Percentiles rank a stretch among this genome's conserved stretches.
These are phyloP conservation scores for Syngnathus acus DNA, from an alignment of 2,797 vertebrate species.

Conservation along the genomic window DNA sequence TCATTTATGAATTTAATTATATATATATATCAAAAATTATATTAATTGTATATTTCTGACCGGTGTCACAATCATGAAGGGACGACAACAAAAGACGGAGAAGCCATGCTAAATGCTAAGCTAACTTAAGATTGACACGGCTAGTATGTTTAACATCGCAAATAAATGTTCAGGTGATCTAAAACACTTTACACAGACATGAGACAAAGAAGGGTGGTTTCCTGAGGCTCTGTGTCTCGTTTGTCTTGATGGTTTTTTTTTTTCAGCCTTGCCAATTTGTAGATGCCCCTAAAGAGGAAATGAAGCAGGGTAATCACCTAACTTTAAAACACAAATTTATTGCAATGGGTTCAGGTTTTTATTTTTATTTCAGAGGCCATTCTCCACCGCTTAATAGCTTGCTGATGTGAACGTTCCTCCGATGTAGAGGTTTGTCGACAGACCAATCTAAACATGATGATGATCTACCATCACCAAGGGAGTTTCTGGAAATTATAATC, in stretches of 20 bases:
- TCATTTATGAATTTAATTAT: too few species aligned
- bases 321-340: background rate
- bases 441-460: background rate
- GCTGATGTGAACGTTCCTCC: background rate
- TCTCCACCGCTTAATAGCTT: too few species aligned
- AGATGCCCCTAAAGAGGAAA: background rate
- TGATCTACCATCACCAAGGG: background rate
- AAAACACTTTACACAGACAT: too few species aligned
- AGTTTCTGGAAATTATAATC: slow-evolving; percentile 13
- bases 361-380: background rate
- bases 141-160: too few species aligned
- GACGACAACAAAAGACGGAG: too few species aligned
- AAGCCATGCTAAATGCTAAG: too few species aligned
- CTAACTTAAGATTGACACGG: too few species aligned
- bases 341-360: background rate
- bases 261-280: background rate
- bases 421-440: background rate
- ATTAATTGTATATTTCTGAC: too few species aligned
- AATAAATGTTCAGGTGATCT: too few species aligned
- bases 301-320: background rate
- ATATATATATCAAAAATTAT: too few species aligned
- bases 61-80: too few species aligned
- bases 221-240: background rate
- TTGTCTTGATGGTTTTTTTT: background rate
- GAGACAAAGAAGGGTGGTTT: background rate